Percentiles rank a stretch among this genome's conserved stretches.
phyloP scores from a whole-genome alignment of 2,888 invertebrate species.

The Polyommatus iphigenia region DNA sequence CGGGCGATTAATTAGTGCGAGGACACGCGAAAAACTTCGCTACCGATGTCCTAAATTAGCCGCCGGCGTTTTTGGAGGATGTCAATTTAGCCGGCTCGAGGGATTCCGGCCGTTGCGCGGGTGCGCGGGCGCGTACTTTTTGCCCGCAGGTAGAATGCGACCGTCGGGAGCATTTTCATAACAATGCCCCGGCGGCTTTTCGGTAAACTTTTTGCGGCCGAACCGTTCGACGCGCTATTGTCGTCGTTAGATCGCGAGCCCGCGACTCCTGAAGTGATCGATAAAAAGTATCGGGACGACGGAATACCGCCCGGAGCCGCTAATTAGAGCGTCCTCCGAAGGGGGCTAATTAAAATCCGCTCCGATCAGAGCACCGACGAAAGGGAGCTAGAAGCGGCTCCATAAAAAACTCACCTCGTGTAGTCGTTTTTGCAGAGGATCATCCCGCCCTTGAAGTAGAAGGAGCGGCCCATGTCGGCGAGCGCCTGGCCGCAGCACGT shows the following conservation, averaged over 20 bases:
- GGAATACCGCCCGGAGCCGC: constrained; percentile 55
- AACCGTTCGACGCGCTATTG: constrained; percentile 76
- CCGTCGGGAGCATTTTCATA: constrained; percentile 75
- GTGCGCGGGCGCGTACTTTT: constrained; percentile 74
- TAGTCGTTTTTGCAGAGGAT: constrained; percentile 97
- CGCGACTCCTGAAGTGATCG: constrained; percentile 72
- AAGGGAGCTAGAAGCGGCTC: not conserved
- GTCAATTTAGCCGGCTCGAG: constrained; percentile 67
- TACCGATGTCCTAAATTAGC: constrained; percentile 68
- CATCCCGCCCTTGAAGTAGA: constrained; percentile 96
- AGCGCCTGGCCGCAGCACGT: constrained; percentile 93
- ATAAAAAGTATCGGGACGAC: constrained; percentile 63
- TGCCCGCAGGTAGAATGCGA: constrained; percentile 75
- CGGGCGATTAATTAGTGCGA: constrained; percentile 48
- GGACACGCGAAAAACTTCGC: constrained; percentile 63
- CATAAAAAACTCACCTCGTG: constrained; percentile 86
- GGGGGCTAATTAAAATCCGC: constrained; percentile 15
- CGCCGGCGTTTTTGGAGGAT: constrained; percentile 68
- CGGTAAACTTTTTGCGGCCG: constrained; percentile 66
- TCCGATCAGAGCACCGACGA: not conserved
- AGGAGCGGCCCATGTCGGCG: constrained; percentile 94
- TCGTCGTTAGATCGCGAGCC: constrained; percentile 73
- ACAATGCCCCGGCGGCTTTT: constrained; percentile 77
- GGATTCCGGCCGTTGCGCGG: constrained; percentile 63
- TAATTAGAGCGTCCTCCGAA: constrained; percentile 53